Percentiles rank a stretch among this genome's conserved stretches.
Conservation (phyloP, 2,113 vertebrate species). For the Sisor rabdophorus region DNA sequence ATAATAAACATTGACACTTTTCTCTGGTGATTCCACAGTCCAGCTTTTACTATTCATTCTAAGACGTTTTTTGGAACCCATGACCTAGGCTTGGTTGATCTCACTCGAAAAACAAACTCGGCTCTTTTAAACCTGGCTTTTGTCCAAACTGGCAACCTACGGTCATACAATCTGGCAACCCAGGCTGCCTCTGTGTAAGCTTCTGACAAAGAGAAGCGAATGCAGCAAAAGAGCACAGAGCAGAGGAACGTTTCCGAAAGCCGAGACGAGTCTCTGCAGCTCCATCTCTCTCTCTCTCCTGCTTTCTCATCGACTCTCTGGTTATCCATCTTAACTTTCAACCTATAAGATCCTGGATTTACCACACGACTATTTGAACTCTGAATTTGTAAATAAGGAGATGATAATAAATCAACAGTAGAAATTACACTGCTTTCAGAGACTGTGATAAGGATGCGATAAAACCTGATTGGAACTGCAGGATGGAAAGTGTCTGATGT, state of each 20-base stretch:
- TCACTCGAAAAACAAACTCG: not conserved
- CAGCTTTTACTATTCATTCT: not conserved
- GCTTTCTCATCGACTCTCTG: not conserved
- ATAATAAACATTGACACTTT: not conserved
- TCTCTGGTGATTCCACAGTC: not conserved
- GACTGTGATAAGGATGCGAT: not conserved
- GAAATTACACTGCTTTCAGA: not conserved
- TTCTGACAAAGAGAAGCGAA: constrained; percentile 15
- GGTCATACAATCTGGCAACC: constrained; percentile 19
- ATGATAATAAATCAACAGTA: not conserved
- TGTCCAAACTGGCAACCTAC: constrained; percentile 15
- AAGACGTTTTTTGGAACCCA: not conserved
- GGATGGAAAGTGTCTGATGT: not conserved
- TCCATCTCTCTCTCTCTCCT: not conserved
- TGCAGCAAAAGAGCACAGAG: constrained; percentile 3
- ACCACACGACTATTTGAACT: not conserved
- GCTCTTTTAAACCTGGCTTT: not conserved
- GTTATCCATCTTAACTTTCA: not conserved
- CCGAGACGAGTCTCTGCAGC: not conserved
- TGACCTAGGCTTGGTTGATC: not conserved
- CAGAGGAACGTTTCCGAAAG: constrained; percentile 9
- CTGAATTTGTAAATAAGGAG: not conserved
- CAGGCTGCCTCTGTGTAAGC: constrained; percentile 3
- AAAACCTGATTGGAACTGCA: not conserved
- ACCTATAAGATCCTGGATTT: not conserved